Conservation (phyloP, 2,797 vertebrate species). For the Sparus aurata region DNA sequence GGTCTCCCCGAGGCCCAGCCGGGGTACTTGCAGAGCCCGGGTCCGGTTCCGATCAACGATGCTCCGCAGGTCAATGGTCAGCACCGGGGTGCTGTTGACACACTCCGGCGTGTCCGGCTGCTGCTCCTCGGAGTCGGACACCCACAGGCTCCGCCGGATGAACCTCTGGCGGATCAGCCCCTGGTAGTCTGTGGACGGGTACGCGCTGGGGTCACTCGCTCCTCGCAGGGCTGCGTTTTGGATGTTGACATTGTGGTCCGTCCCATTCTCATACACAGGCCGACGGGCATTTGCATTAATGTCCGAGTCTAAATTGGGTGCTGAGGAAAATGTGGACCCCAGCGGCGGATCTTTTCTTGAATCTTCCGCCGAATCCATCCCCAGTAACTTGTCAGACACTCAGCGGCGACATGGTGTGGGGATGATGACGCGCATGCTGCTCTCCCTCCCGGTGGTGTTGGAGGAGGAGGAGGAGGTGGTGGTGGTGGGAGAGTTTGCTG, state of each 20-base stretch:
- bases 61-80: constrained; percentile 85
- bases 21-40: constrained; percentile 69
- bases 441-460: constrained; percentile 69
- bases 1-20: constrained; percentile 62
- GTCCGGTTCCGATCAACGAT: constrained; percentile 84
- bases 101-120: constrained; percentile 87
- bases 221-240: constrained; percentile 81
- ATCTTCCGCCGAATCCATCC: constrained; percentile 88
- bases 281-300: constrained; percentile 75
- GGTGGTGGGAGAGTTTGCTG: constrained; percentile 68
- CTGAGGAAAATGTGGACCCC: constrained; percentile 80
- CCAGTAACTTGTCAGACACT: constrained; percentile 68
- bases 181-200: constrained; percentile 84
- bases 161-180: constrained; percentile 91
- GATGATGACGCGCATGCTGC: constrained; percentile 76
- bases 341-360: constrained; percentile 80
- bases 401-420: constrained; percentile 71
- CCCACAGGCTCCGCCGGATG: constrained; percentile 92
- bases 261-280: constrained; percentile 81
- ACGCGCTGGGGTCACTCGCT: constrained; percentile 84
- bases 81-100: constrained; percentile 83
- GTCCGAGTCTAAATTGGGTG: constrained; percentile 80
- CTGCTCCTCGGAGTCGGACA: constrained; percentile 93
- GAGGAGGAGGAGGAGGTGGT: constrained; percentile 20
- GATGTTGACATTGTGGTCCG: constrained; percentile 81